Evolutionary conservation across 2,113 vertebrate species (phyloP), one percentile per base, ranked within the genome.

Genomic region (Acanthochromis polyacanthus): DNA sequence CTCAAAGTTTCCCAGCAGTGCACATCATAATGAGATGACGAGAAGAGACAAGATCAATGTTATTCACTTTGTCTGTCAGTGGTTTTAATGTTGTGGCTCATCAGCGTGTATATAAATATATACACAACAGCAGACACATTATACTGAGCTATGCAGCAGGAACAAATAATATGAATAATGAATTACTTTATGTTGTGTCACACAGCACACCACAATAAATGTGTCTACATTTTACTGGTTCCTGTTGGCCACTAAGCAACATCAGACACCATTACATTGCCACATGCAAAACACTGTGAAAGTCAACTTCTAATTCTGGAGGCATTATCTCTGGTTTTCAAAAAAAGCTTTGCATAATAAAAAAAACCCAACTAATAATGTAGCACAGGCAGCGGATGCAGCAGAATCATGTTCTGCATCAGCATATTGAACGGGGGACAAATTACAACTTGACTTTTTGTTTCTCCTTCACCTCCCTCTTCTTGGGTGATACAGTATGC

Each of bases 401-500:
- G 77, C 28, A 28, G 55, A 32, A 59, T 22, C 12, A 30, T 22
- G 28, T 28, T 40, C 55, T 32, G 60, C 69, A 32, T 50, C 56
- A 75, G 51, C 65, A 36, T 48, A 61, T 81, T 45, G 30, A 30
- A 56, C n/a, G 3, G 56, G 51, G 5, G 12, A 22, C 28, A 28
- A 66, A 80, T 69, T 52, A 22, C 30, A 75, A 22, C 64, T 48
- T 15, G 57, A 25, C 58, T 72, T 46, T 40, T 46, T 40, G 14
- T 60, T 40, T 71, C 58, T 17, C 11, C 58, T 38, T 77, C 59
- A 48, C 32, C n/a, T 58, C 52, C n/a, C 57, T 83, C 25, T 23
- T 58, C 20, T 55, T 4, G 9, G 22, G 38, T 77, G 63, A 73
- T 19, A 30, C 43, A 59, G 3, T 17, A 15, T 30, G 57, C 30